These are phyloP conservation scores for Anguilla marmorata DNA, from an alignment of 2,797 vertebrate species.

Conservation along the genomic window DNA sequence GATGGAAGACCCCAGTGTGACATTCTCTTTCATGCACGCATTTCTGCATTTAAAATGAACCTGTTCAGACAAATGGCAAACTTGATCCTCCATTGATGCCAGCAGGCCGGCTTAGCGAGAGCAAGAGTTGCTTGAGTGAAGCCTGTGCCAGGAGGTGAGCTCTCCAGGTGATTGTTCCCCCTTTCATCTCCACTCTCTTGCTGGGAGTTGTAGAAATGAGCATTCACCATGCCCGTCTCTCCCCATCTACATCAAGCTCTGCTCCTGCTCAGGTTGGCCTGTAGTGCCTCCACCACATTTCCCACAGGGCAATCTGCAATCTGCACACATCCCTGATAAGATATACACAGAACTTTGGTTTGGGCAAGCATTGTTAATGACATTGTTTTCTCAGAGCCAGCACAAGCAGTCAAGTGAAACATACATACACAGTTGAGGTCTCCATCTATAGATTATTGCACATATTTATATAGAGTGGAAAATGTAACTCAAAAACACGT, in stretches of 20 bases:
- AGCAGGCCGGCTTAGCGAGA: not conserved
- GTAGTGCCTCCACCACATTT: not conserved
- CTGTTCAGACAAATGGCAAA: not conserved
- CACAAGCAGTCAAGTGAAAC: not conserved
- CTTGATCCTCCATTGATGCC: not conserved
- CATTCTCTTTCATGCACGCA: not conserved
- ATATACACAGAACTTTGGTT: not conserved
- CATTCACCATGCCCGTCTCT: slow-evolving; percentile 50
- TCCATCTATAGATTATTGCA: not conserved
- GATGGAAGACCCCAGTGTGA: not conserved
- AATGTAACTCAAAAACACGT: not conserved
- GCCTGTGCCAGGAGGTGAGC: not conserved
- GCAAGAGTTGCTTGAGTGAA: not conserved
- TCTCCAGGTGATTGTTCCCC: slow-evolving; percentile 3
- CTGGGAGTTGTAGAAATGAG: slow-evolving; percentile 33
- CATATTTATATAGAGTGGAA: not conserved
- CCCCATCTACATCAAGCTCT: slow-evolving; percentile 50
- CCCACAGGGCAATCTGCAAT: not conserved
- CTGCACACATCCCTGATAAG: not conserved
- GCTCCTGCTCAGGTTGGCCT: slow-evolving; percentile 47
- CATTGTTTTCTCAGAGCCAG: not conserved
- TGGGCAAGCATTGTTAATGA: not conserved
- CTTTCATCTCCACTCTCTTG: not conserved
- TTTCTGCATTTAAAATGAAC: not conserved
- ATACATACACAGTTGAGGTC: not conserved